Evolutionary conservation across 1,140 invertebrate genomes (phyloP).

Genomic region (Aradophagus sp.): DNA sequence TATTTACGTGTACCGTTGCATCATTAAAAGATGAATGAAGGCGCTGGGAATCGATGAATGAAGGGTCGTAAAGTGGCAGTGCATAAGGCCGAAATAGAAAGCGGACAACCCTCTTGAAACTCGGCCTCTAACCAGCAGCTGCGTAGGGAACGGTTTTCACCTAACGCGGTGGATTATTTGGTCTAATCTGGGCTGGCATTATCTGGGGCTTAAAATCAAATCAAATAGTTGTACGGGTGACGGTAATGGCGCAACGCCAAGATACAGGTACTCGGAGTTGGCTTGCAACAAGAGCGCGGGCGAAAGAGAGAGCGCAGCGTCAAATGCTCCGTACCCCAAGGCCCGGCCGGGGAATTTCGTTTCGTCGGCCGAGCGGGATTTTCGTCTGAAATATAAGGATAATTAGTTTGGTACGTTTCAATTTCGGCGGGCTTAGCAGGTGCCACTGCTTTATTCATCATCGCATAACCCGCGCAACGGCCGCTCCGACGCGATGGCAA

Average conservation of each 20-base stretch:
- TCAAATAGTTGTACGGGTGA: slow-evolving; percentile 24
- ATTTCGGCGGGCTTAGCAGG: slow-evolving; percentile 48
- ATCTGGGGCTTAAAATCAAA: slow-evolving; percentile 41
- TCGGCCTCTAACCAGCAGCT: slow-evolving; percentile 22
- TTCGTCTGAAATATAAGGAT: slow-evolving; percentile 35
- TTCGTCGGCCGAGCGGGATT: slow-evolving; percentile 7
- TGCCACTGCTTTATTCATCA: slow-evolving; percentile 54
- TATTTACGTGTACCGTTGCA: no score
- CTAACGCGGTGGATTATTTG: slow-evolving; percentile 67
- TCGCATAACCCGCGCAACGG: slow-evolving; percentile 16
- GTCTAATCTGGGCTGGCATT: slow-evolving; percentile 60
- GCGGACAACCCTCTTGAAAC: slow-evolving; percentile 32
- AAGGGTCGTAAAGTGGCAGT: slow-evolving; percentile 47
- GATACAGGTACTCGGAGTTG: slow-evolving; percentile 51
- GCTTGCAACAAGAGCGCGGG: slow-evolving; percentile 34
- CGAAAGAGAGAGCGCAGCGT: no score
- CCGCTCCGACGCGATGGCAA: slow-evolving; percentile 46
- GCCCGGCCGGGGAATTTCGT: slow-evolving; percentile 26
- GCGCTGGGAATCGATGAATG: slow-evolving; percentile 19
- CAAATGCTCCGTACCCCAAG: slow-evolving; percentile 13
- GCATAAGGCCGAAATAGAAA: slow-evolving; percentile 30
- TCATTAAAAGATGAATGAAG: background rate
- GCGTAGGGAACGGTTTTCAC: slow-evolving; percentile 67
- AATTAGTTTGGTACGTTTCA: slow-evolving; percentile 54
- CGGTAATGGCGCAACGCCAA: slow-evolving; percentile 45